Evolutionary conservation across 2,113 vertebrate species (phyloP).

Genomic region (Eonycteris spelaea): DNA sequence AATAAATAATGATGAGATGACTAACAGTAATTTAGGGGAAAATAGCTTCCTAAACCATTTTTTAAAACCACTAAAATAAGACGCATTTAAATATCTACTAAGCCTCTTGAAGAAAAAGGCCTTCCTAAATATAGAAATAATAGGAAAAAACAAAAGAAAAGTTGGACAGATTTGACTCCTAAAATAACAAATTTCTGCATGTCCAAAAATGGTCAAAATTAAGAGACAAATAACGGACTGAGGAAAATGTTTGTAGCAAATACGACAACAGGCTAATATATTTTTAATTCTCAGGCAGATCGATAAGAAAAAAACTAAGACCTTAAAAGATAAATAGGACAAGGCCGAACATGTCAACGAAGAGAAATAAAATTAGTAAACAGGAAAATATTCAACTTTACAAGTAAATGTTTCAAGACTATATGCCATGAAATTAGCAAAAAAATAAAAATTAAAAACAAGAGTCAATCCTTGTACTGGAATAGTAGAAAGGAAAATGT

Average conservation of each 20-base stretch:
- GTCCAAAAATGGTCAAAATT: conserved; percentile 48
- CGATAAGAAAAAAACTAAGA: not conserved
- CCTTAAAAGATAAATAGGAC: not conserved
- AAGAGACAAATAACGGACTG: conserved; percentile 27
- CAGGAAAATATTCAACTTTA: conserved; percentile 20
- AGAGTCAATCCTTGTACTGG: not conserved
- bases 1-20: conserved; percentile 22
- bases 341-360: conserved; percentile 24
- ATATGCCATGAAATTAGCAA: not conserved
- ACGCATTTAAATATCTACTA: conserved; percentile 21
- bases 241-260: not conserved
- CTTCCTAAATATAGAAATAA: not conserved
- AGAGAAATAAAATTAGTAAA: not conserved
- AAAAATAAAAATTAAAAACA: not conserved
- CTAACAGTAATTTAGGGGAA: not conserved
- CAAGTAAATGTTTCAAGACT: conserved; percentile 15
- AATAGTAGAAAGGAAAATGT: not conserved
- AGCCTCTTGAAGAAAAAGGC: conserved; percentile 8
- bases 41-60: not conserved
- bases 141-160: conserved; percentile 30
- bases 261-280: not conserved
- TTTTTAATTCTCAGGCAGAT: not conserved
- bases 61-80: conserved; percentile 31
- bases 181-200: conserved; percentile 44
- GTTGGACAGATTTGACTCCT: conserved; percentile 25